phyloP scores from a whole-genome alignment of 2,888 invertebrate species.

The Stenodema calcarata region DNA sequence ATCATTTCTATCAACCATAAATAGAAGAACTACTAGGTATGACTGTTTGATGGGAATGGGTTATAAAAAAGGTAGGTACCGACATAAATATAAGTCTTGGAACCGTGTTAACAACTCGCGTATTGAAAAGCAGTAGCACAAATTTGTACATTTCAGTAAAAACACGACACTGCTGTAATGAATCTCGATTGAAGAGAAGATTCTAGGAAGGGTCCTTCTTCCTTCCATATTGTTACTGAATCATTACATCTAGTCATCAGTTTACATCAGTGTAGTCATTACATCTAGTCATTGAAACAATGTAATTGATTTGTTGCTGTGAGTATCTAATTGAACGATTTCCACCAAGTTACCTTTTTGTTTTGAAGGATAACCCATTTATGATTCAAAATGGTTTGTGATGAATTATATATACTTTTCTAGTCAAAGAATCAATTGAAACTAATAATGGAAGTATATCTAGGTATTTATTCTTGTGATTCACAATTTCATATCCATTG shows the following conservation, averaged over 20 bases:
- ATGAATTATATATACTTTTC: background rate
- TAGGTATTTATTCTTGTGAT: background rate
- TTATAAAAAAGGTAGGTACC: background rate
- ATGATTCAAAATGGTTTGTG: background rate
- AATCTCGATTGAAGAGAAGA: background rate
- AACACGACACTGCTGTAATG: background rate
- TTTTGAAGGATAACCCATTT: background rate
- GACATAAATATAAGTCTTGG: background rate
- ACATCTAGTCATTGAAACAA: background rate
- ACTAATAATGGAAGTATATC: background rate
- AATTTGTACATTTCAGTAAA: background rate
- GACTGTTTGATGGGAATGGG: too few species aligned
- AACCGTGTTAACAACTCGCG: background rate
- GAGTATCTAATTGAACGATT: background rate
- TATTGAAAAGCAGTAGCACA: background rate
- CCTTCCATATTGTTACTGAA: background rate
- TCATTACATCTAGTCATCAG: background rate
- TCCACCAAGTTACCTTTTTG: background rate
- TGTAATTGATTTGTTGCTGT: background rate
- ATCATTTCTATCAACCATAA: too few species aligned
- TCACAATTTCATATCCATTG: background rate
- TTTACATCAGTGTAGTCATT: too few species aligned
- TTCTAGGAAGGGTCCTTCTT: background rate
- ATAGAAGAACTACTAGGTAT: too few species aligned
- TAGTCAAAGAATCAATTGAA: background rate